phyloP scores from a whole-genome alignment of 2,113 vertebrate genomes.

The Cebus imitator region DNA sequence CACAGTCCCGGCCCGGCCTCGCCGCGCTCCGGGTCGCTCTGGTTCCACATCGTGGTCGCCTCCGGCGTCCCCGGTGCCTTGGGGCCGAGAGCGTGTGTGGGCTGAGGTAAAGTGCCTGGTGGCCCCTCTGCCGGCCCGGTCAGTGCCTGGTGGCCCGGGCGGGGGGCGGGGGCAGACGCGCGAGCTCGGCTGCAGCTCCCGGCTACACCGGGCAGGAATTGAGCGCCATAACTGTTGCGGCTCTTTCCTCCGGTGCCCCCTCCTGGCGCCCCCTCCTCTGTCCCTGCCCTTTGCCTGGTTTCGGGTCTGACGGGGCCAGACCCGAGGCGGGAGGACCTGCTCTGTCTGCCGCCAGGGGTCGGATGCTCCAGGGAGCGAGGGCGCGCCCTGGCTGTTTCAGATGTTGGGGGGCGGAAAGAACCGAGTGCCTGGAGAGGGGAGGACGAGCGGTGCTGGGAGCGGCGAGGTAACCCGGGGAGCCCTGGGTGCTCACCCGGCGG shows the following conservation, averaged over 20 bases:
- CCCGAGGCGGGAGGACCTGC: constrained; percentile 42
- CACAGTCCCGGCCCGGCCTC: constrained; percentile 58
- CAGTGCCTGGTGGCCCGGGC: constrained; percentile 18
- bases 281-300: background rate
- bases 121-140: background rate
- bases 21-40: background rate
- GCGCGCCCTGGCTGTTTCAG: background rate
- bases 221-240: constrained; percentile 73
- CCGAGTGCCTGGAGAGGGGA: background rate
- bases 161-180: background rate
- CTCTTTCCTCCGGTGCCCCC: constrained; percentile 13
- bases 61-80: background rate
- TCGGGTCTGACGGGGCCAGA: background rate
- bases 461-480: background rate
- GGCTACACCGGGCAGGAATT: constrained; percentile 7
- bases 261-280: background rate
- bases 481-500: background rate
- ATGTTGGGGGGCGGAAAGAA: background rate
- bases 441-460: background rate
- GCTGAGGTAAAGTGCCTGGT: constrained; percentile 39
- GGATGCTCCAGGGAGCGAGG: background rate
- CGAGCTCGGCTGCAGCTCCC: background rate
- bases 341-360: background rate
- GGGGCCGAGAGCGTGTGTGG: background rate
- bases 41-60: constrained; percentile 20